Evolutionary conservation across 2,888 invertebrate genomes (phyloP).

Genomic region (Siphonodentalium dalli): DNA sequence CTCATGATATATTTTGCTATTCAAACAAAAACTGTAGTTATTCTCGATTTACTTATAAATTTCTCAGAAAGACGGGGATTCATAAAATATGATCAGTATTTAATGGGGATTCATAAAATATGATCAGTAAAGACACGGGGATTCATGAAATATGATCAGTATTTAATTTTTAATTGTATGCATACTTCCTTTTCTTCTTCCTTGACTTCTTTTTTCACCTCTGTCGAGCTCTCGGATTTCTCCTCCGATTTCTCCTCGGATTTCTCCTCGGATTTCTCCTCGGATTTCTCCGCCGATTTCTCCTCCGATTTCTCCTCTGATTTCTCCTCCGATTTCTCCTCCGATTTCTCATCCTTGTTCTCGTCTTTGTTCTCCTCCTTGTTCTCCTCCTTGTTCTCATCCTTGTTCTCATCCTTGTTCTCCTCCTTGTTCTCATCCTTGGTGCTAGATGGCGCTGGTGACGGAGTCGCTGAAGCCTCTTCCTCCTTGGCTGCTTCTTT

Average conservation of each 20-base stretch:
- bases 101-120: too few relatives aligned
- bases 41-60: too few relatives aligned
- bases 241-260: conserved; percentile 17
- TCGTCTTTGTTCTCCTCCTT: conserved; percentile 49
- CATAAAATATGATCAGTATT: too few relatives aligned
- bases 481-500: conserved; percentile 56
- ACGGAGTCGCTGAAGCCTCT: conserved; percentile 26
- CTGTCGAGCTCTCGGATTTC: conserved; percentile 22
- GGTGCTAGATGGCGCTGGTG: conserved; percentile 65
- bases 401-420: conserved; percentile 23
- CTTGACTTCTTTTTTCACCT: too few relatives aligned
- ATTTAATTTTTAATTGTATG: too few relatives aligned
- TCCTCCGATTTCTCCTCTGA: conserved; percentile 17
- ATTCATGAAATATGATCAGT: too few relatives aligned
- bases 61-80: too few relatives aligned
- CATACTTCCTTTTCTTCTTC: conserved; percentile 8
- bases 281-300: conserved; percentile 6
- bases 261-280: conserved; percentile 18
- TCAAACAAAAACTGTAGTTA: too few relatives aligned
- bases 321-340: conserved; percentile 20
- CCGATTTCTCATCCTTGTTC: conserved; percentile 17
- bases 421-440: conserved; percentile 50
- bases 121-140: too few relatives aligned
- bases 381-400: conserved; percentile 24
- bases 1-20: too few relatives aligned